These are phyloP conservation scores for Watsonalla cultraria DNA, from an alignment of 2,888 invertebrate species.

Conservation along the genomic window DNA sequence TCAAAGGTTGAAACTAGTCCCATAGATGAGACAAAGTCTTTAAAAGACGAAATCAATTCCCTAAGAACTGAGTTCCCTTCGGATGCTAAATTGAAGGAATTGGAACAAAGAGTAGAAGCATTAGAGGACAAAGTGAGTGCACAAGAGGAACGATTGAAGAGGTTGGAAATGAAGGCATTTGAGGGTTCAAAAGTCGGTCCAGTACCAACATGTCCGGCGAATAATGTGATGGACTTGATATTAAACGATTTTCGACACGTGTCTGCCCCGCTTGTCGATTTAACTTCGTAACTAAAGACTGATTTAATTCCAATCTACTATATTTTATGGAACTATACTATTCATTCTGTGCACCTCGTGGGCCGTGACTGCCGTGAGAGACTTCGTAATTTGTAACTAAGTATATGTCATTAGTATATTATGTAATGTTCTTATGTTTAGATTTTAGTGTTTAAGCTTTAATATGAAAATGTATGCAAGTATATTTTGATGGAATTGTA, in stretches of 20 bases:
- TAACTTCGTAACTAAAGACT: no score
- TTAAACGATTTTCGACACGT: neutral
- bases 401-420: no score
- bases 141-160: conserved; percentile 30
- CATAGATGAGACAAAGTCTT: neutral
- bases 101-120: conserved; percentile 21
- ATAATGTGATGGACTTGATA: neutral
- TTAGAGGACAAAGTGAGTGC: conserved; percentile 27
- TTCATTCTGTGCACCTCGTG: no score
- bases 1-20: neutral
- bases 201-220: neutral
- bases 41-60: neutral
- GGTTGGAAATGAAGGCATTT: conserved; percentile 18
- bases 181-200: no score
- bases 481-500: no score
- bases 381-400: no score
- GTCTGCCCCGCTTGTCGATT: neutral
- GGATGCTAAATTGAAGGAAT: conserved; percentile 14
- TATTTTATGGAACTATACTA: no score
- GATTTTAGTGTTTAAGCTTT: no score
- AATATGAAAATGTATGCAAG: no score
- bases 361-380: no score
- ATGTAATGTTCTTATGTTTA: no score
- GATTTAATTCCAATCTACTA: no score
- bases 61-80: conserved; percentile 9